These are phyloP conservation scores for Octodon degus DNA, from an alignment of 2,113 vertebrate species.

Conservation along the genomic window DNA sequence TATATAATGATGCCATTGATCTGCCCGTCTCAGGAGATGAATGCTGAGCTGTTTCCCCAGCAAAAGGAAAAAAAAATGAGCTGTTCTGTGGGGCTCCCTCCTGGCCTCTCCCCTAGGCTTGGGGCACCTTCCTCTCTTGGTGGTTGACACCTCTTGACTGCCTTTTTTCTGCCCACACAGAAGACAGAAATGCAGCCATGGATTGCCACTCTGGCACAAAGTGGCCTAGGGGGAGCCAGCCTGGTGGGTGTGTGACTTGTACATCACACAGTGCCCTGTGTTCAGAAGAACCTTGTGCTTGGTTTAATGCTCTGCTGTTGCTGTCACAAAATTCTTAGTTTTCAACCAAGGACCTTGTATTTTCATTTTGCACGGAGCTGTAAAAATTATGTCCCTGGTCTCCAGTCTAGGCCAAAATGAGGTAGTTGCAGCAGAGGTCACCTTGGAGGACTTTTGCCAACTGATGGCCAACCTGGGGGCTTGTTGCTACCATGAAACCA, in stretches of 20 bases:
- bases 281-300: not conserved
- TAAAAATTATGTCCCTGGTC: not conserved
- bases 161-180: not conserved
- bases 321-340: not conserved
- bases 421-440: too few species aligned
- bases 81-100: not conserved
- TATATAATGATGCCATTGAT: not conserved
- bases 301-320: not conserved
- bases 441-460: not conserved
- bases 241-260: not conserved
- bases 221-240: not conserved
- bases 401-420: not conserved
- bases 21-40: not conserved
- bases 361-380: not conserved
- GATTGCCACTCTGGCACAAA: not conserved
- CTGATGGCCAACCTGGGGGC: not conserved
- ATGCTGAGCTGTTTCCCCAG: slow-evolving; percentile 56
- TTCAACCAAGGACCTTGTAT: not conserved
- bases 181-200: not conserved
- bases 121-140: not conserved
- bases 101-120: not conserved
- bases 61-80: slow-evolving; percentile 55
- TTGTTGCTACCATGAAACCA: not conserved
- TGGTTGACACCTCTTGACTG: not conserved
- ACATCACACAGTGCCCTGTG: not conserved